Evolutionary conservation across 2,113 vertebrate genomes (phyloP).

Genomic region (Sciurus niger): DNA sequence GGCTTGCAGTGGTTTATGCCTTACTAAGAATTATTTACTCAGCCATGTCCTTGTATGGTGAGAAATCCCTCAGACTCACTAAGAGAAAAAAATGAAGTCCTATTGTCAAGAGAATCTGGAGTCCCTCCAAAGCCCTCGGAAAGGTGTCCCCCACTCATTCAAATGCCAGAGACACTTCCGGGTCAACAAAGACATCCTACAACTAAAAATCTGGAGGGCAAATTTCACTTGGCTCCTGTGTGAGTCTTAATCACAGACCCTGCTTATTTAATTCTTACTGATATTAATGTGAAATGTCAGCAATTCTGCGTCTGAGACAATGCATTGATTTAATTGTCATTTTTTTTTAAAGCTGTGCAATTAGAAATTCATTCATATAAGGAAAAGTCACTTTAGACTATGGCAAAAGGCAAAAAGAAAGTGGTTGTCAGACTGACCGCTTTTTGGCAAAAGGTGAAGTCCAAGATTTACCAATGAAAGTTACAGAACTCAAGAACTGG

Average conservation of each 20-base stretch:
- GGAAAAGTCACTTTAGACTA: slow-evolving; percentile 52
- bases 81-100: background rate
- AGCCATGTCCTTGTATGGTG: slow-evolving; percentile 61
- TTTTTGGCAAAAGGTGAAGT: slow-evolving; percentile 45
- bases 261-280: slow-evolving; percentile 52
- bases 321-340: slow-evolving; percentile 19
- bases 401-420: slow-evolving; percentile 43
- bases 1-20: slow-evolving; percentile 52
- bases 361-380: slow-evolving; percentile 62
- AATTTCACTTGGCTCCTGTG: slow-evolving; percentile 32
- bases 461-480: slow-evolving; percentile 62
- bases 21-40: slow-evolving; percentile 55
- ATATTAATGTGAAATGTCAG: slow-evolving; percentile 55
- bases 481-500: background rate
- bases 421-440: background rate
- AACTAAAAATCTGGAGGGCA: slow-evolving; percentile 40
- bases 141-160: slow-evolving; percentile 53
- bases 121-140: slow-evolving; percentile 55
- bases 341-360: background rate
- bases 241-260: slow-evolving; percentile 57
- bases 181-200: slow-evolving; percentile 48
- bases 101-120: slow-evolving; percentile 59
- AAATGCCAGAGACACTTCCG: slow-evolving; percentile 63
- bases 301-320: slow-evolving; percentile 60
- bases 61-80: background rate